Evolutionary conservation across 2,888 invertebrate genomes (phyloP), one percentile per base, ranked within the genome.

Genomic region (Ceramica pisi): DNA sequence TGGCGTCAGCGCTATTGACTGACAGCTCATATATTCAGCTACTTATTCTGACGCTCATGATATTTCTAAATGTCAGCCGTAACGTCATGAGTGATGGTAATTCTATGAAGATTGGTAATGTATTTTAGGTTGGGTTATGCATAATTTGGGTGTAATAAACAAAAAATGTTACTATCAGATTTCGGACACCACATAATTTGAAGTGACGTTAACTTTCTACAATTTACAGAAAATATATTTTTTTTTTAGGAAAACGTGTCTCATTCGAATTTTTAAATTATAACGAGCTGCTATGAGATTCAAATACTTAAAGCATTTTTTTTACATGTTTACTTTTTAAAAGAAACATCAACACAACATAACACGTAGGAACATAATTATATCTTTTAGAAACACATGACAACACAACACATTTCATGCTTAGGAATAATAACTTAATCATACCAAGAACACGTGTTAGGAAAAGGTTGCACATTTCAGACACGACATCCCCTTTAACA

Each of bases 1-100:
- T 78, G 75, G 75, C 84, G 82, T 81, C 80, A 81, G 84, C 81
- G 51, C 62, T 74, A 85, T 80, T 80, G 82, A 84, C 78, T 82
- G 85, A 85, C 81, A 81, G 81, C 70, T 75, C 78, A 82, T 85
- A 84, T 78, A 84, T 84, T 72, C 69, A 59, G 67, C 66, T 66
- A 69, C 71, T 73, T 70, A 72, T 57, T 74, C 67, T 51, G 50
- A 65, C 66, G 70, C 61, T 67, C 50, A 51, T 65, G 66, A 68
- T 72, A 80, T 82, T 77, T 60, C 35, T 74, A 65, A 69, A 79
- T 64, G 77, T 66, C 61, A 74, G 38, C 63, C 38, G 55, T 74
- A 78, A 78, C 71, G 63, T 57, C 57, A 71, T 73, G 50, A 72
- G 68, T 74, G 44, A 71, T 66, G 66, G 51, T 57, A 68, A 70